Evolutionary conservation across 2,113 vertebrate species (phyloP).

Genomic region (Oxyruncus cristatus): DNA sequence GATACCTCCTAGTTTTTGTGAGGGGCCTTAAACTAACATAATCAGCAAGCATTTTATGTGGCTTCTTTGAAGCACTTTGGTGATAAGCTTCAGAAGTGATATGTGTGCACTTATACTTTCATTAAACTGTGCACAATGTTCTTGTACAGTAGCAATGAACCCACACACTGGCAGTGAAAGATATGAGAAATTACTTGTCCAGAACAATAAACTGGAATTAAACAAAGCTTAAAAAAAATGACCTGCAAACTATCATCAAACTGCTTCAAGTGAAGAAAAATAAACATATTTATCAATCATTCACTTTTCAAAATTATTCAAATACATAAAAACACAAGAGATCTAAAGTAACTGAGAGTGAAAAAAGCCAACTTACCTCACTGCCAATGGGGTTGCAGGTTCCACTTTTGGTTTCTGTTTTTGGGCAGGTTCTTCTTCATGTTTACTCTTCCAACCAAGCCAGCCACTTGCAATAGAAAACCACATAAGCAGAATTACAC

Average conservation of each 20-base stretch:
- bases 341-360: neutral
- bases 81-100: neutral
- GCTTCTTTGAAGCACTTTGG: neutral
- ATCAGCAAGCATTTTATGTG: neutral
- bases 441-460: constrained; percentile 94
- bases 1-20: neutral
- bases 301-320: neutral
- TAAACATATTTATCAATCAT: neutral
- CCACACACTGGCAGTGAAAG: neutral
- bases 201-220: neutral
- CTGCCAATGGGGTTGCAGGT: constrained; percentile 87
- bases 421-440: constrained; percentile 86
- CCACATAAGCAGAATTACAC: neutral
- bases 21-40: neutral
- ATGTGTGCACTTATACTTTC: neutral
- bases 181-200: neutral
- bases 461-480: constrained; percentile 82
- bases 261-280: neutral
- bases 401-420: constrained; percentile 97
- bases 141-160: neutral
- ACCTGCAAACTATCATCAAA: neutral
- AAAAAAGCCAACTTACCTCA: constrained; percentile 74
- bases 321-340: neutral
- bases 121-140: neutral
- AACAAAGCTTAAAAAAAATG: neutral